Base-by-base conservation (phyloP, 2,113 vertebrate species). In the Alligator sinensis region DNA sequence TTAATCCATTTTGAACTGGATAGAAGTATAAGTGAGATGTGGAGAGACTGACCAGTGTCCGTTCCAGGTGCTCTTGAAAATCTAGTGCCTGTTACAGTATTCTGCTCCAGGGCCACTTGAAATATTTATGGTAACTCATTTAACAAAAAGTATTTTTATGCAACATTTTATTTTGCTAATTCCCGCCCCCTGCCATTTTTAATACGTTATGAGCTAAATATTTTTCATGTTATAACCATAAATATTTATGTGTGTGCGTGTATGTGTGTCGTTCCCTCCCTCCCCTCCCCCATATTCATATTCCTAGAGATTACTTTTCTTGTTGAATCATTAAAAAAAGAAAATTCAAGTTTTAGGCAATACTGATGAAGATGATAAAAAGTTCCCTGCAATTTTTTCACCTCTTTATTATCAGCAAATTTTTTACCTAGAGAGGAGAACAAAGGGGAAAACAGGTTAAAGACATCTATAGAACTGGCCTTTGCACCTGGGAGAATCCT, bases 301-400 rank as follows among this genome's bases (percentile, higher is more conserved):
- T 59, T 54, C 70, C 58, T 47, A 11, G n/a, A 61, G 81, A 66
- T 34, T 5, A 15, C 64, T 82, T 58, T 78, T 24, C 57, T 79
- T 15, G 5, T 28, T 9, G 10, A 25, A 82, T 34, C 34, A 34
- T 34, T 34, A 34, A 91, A 84, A 68, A 76, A 78, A 30, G 11
- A 47, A 38, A 72, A 28, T 54, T 17, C 95, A 91, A 91, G 88
- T 76, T 60, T 58, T 34, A 21, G 54, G n/a, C 87, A 70, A 63
- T 83, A 92, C 79, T 58, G 82, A 82, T 92, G 27, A 66, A 77
- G 64, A n/a, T 77, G 94, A 82, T 82, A 77, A 63, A 75, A 95
- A 87, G 92, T 72, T 70, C 87, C 70, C 82, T 84, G 85, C 82
- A 61, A 78, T 1, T 25, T 70, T 30, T 88, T 77, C 55, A 57